These are phyloP conservation scores for Dromius quadrimaculatus DNA, from an alignment of 2,888 invertebrate genomes.

Conservation along the genomic window DNA sequence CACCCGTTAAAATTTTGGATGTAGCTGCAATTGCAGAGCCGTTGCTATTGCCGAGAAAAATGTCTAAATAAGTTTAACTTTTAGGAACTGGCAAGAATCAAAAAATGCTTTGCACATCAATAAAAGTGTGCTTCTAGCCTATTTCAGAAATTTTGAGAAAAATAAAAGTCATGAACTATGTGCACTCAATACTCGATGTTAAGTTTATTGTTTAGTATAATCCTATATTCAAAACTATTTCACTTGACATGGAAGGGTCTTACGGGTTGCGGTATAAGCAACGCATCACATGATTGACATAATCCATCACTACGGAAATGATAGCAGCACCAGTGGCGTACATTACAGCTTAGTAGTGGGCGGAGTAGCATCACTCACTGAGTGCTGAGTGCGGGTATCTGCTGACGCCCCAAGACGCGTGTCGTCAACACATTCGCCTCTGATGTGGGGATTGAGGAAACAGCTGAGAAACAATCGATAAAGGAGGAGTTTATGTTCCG, in stretches of 20 bases:
- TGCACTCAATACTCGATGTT: too few relatives aligned
- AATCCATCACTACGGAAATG: slow-evolving; percentile 31
- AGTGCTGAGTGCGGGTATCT: slow-evolving; percentile 36
- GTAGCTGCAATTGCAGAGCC: too few relatives aligned
- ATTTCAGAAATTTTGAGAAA: too few relatives aligned
- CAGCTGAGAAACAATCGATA: not conserved
- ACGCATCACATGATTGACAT: slow-evolving; percentile 38
- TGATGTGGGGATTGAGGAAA: not conserved
- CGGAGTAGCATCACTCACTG: slow-evolving; percentile 11
- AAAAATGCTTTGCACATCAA: too few relatives aligned
- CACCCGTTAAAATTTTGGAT: too few relatives aligned
- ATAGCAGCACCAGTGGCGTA: not conserved
- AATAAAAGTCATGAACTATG: too few relatives aligned
- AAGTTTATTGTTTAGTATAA: too few relatives aligned
- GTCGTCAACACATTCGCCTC: not conserved
- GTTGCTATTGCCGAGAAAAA: too few relatives aligned
- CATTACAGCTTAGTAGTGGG: not conserved
- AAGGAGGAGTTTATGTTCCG: not conserved
- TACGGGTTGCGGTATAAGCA: not conserved
- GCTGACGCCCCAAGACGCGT: slow-evolving; percentile 26
- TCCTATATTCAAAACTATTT: slow-evolving; percentile 7
- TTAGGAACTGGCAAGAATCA: too few relatives aligned
- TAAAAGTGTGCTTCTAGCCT: too few relatives aligned
- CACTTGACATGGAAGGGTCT: not conserved
- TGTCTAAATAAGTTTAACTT: too few relatives aligned